Conservation (phyloP, 2,113 vertebrate genomes). For the Oreotragus oreotragus region DNA sequence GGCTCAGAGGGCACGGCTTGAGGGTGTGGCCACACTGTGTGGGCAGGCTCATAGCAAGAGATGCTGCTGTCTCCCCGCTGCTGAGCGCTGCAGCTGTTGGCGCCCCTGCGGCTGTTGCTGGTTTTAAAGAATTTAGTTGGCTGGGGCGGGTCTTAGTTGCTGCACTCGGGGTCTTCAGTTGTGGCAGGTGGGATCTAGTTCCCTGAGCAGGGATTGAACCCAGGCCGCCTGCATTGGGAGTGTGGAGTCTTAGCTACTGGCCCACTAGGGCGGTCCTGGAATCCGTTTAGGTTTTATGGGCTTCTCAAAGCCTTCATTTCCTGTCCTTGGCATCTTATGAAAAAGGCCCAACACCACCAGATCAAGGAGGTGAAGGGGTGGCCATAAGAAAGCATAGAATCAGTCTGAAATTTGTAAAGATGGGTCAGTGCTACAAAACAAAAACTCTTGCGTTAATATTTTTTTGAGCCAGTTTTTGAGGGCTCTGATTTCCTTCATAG, state of each 20-base stretch:
- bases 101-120: background rate
- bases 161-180: background rate
- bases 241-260: background rate
- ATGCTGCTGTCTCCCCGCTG: accelerated
- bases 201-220: background rate
- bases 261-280: background rate
- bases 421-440: background rate
- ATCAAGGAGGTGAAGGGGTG: background rate
- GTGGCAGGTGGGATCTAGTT: background rate
- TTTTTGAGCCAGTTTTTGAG: background rate
- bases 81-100: background rate
- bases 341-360: background rate
- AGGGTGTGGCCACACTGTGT: accelerated
- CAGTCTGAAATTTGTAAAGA: background rate
- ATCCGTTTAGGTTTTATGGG: background rate
- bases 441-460: background rate
- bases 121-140: background rate
- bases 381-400: background rate
- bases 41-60: accelerated
- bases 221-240: background rate
- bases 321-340: background rate
- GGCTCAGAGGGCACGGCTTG: background rate
- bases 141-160: background rate
- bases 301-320: background rate
- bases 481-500: background rate